Evolutionary conservation across 2,113 vertebrate species (phyloP).

Genomic region (Mus pahari): DNA sequence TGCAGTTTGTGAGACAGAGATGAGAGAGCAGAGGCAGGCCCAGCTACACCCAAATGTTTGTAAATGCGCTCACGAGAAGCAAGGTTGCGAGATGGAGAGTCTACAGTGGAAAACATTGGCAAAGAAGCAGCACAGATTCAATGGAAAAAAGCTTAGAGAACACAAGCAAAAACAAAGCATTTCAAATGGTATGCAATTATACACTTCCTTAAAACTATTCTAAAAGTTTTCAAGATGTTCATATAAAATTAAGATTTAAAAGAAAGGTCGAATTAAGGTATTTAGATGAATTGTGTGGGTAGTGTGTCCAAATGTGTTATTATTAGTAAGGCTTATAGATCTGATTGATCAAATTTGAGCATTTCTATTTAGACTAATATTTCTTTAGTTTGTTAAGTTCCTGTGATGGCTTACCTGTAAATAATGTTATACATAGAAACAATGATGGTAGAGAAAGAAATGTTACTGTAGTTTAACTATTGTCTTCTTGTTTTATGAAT

Average conservation of each 20-base stretch:
- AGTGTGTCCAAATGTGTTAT: slow-evolving; percentile 29
- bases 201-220: slow-evolving; percentile 57
- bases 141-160: slow-evolving; percentile 89
- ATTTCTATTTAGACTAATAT: slow-evolving; percentile 46
- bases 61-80: slow-evolving; percentile 97
- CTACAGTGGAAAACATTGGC: slow-evolving; percentile 97
- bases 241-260: slow-evolving; percentile 69
- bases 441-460: slow-evolving; percentile 16
- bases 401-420: slow-evolving; percentile 44
- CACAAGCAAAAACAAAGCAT: slow-evolving; percentile 85
- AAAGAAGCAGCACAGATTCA: slow-evolving; percentile 95
- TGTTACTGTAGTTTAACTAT: slow-evolving; percentile 36
- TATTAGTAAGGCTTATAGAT: slow-evolving; percentile 41
- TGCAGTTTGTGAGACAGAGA: slow-evolving; percentile 97
- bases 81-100: slow-evolving; percentile 96
- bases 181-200: slow-evolving; percentile 82
- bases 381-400: slow-evolving; percentile 49
- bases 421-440: background rate
- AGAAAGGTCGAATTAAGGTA: slow-evolving; percentile 51
- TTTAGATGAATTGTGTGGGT: slow-evolving; percentile 20
- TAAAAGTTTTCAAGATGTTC: slow-evolving; percentile 54
- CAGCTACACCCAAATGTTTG: slow-evolving; percentile 95
- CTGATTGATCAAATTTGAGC: slow-evolving; percentile 49
- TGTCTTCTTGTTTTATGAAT: slow-evolving; percentile 40
- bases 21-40: slow-evolving; percentile 96